phyloP scores from a whole-genome alignment of 2,797 vertebrate genomes.

The Macropus fuliginosus region DNA sequence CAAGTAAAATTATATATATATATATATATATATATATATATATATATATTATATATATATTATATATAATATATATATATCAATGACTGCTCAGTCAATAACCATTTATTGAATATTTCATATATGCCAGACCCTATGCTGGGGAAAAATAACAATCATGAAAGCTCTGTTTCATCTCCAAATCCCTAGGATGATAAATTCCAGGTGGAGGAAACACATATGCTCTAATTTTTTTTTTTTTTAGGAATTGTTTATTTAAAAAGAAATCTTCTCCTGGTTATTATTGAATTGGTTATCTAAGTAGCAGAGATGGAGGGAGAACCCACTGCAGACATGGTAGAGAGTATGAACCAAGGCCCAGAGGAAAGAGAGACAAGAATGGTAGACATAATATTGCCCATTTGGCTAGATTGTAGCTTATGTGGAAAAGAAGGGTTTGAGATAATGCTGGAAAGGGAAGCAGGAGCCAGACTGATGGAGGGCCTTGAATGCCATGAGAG shows the following conservation, averaged over 20 bases:
- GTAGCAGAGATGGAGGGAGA: neutral
- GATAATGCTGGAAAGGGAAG: neutral
- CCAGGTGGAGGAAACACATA: neutral
- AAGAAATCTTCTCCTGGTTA: neutral
- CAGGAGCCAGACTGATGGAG: neutral
- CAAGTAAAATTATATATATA: neutral
- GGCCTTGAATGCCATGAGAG: neutral
- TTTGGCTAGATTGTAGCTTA: neutral
- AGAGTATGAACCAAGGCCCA: neutral
- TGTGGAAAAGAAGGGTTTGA: neutral
- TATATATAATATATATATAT: neutral
- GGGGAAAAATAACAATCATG: neutral
- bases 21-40: neutral
- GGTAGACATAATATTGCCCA: neutral
- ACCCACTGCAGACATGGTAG: neutral
- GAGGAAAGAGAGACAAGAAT: neutral
- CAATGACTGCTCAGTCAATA: neutral
- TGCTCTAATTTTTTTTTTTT: neutral
- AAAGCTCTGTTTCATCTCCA: neutral
- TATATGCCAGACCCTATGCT: constrained; percentile 9
- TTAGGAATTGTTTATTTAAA: neutral
- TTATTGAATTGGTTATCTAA: neutral
- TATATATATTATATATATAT: neutral
- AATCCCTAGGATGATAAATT: neutral
- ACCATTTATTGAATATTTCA: neutral